Conservation (phyloP, 2,888 invertebrate genomes). For the Podabrus alpinus region DNA sequence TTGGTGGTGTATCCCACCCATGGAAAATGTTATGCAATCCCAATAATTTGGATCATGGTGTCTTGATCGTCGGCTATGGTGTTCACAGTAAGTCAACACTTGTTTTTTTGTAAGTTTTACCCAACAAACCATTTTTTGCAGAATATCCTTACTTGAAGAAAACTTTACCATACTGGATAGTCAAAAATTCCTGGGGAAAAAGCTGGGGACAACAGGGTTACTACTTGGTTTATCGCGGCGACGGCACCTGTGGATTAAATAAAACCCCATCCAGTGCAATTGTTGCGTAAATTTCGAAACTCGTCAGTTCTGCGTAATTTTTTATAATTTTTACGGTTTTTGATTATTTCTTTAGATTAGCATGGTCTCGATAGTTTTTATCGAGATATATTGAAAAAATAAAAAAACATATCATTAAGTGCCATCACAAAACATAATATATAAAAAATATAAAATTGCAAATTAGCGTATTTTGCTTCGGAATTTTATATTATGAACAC, state of each 20-base stretch:
- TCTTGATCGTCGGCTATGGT: conserved; percentile 94
- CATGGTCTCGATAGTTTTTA: background rate
- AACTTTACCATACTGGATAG: conserved; percentile 84
- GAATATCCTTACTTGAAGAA: conserved; percentile 82
- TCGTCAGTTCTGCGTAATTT: background rate
- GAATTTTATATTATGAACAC: background rate
- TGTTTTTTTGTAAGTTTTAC: background rate
- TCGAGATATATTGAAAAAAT: background rate
- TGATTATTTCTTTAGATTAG: background rate
- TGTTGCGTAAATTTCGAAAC: conserved; percentile 48
- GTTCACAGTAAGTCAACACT: conserved; percentile 65
- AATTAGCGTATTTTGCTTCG: background rate
- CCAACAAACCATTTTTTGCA: conserved; percentile 43
- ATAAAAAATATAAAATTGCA: background rate
- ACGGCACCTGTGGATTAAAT: conserved; percentile 93
- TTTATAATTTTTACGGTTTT: background rate
- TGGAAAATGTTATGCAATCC: conserved; percentile 81
- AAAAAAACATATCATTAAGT: background rate
- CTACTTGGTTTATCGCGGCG: conserved; percentile 91
- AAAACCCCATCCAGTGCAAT: conserved; percentile 87
- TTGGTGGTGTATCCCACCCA: conserved; percentile 93
- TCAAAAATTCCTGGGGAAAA: conserved; percentile 94
- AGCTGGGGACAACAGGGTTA: conserved; percentile 95
- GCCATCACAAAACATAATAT: background rate
- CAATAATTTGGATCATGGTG: conserved; percentile 85